Evolutionary conservation across 2,888 invertebrate species (phyloP).

Genomic region (Euzophera pinguis): DNA sequence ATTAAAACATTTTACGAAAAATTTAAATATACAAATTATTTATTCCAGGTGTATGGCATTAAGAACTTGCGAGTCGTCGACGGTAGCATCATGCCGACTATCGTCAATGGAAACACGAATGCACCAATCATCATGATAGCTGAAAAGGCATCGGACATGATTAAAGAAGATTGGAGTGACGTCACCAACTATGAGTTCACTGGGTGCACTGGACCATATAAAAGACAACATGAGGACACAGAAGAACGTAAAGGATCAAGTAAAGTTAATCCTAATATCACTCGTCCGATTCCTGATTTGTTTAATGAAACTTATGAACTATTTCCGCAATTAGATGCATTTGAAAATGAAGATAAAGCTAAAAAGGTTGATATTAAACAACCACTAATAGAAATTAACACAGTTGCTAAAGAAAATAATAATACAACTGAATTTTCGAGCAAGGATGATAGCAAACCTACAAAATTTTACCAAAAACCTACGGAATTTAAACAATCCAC

Average conservation of each 20-base stretch:
- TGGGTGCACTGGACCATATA: conserved; percentile 28
- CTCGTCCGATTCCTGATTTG: conserved; percentile 52
- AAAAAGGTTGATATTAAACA: background rate
- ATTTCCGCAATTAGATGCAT: conserved; percentile 40
- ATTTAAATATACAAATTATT: background rate
- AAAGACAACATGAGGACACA: conserved; percentile 23
- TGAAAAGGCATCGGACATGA: conserved; percentile 90
- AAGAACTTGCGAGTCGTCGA: conserved; percentile 86
- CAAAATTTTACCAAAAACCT: conserved; percentile 15
- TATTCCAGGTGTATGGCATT: conserved; percentile 82
- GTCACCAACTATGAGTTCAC: conserved; percentile 24
- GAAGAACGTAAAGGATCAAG: conserved; percentile 28
- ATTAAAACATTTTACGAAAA: background rate
- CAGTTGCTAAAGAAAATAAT: background rate
- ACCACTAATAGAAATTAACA: background rate
- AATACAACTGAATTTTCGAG: background rate
- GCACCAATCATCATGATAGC: conserved; percentile 92
- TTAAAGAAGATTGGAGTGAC: conserved; percentile 84
- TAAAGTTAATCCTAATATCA: conserved; percentile 31
- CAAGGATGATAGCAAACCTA: background rate
- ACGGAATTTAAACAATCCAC: conserved; percentile 3
- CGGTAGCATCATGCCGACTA: conserved; percentile 90
- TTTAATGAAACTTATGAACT: conserved; percentile 3
- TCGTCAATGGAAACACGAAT: conserved; percentile 89
- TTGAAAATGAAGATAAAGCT: conserved; percentile 9